These are phyloP conservation scores for Scelioninae gen. 1 DNA, from an alignment of 2,888 invertebrate genomes.

Conservation along the genomic window DNA sequence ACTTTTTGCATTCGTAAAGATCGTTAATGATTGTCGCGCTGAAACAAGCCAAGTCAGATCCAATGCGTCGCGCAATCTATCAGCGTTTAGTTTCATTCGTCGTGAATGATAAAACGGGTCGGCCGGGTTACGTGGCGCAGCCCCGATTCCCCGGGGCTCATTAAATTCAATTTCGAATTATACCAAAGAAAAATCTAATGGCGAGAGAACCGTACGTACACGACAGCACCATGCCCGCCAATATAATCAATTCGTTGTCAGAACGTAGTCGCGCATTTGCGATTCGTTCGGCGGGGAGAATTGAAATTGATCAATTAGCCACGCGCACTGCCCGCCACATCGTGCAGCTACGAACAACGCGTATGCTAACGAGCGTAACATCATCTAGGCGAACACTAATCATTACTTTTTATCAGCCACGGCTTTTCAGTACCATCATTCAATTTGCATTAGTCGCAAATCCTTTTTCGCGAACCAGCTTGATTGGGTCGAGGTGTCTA, in stretches of 20 bases:
- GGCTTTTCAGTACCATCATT: conserved; percentile 47
- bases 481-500: conserved; percentile 21
- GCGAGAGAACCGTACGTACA: conserved; percentile 60
- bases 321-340: conserved; percentile 62
- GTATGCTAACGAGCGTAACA: conserved; percentile 77
- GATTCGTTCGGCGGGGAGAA: conserved; percentile 76
- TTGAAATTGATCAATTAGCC: conserved; percentile 81
- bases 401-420: conserved; percentile 54
- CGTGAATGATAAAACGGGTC: conserved; percentile 52
- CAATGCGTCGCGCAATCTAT: conserved; percentile 59
- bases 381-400: conserved; percentile 66
- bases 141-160: conserved; percentile 66
- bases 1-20: conserved; percentile 46
- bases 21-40: conserved; percentile 39
- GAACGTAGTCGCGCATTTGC: conserved; percentile 77
- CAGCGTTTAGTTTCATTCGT: conserved; percentile 49
- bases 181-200: conserved; percentile 71
- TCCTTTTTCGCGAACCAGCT: conserved; percentile 34
- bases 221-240: conserved; percentile 65
- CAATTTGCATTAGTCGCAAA: conserved; percentile 51
- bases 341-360: conserved; percentile 59
- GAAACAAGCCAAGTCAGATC: conserved; percentile 48
- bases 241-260: conserved; percentile 79
- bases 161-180: conserved; percentile 71
- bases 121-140: conserved; percentile 27